These are phyloP conservation scores for Ophion ellenae DNA, from an alignment of 2,888 invertebrate species.

Conservation along the genomic window DNA sequence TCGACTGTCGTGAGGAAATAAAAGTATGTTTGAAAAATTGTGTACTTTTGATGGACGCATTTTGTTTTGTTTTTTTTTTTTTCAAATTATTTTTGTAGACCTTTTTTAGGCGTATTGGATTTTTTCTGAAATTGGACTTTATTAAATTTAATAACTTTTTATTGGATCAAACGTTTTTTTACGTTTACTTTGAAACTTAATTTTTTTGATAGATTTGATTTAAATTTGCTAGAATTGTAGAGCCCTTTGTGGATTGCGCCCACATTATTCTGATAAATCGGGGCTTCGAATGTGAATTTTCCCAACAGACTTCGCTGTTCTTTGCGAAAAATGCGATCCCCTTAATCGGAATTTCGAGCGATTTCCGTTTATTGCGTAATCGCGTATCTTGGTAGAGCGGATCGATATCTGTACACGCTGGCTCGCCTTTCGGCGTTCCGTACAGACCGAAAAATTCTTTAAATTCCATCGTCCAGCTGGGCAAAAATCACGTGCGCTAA, in stretches of 20 bases:
- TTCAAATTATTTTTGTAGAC: too few species aligned
- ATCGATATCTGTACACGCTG: constrained; percentile 44
- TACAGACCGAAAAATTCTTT: constrained; percentile 42
- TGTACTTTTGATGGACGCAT: background rate
- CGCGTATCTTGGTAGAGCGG: background rate
- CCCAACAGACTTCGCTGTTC: background rate
- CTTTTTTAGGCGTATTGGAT: too few species aligned
- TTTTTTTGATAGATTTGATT: background rate
- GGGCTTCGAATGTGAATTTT: too few species aligned
- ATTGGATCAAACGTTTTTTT: too few species aligned
- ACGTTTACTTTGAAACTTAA: background rate
- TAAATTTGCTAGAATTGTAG: background rate
- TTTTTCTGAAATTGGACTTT: background rate
- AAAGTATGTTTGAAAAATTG: background rate
- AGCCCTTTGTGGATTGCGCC: background rate
- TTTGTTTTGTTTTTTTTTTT: background rate
- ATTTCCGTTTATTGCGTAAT: constrained; percentile 26
- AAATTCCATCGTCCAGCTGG: constrained; percentile 52
- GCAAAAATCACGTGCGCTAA: constrained; percentile 48
- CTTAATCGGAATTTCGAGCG: constrained; percentile 1
- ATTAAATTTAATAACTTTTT: background rate
- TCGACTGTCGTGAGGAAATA: background rate
- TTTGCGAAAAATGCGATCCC: background rate
- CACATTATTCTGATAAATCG: background rate
- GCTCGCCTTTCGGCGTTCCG: background rate